Evolutionary conservation across 2,888 invertebrate species (phyloP), one percentile per base, ranked within the genome.

Genomic region (Metellina segmentata): DNA sequence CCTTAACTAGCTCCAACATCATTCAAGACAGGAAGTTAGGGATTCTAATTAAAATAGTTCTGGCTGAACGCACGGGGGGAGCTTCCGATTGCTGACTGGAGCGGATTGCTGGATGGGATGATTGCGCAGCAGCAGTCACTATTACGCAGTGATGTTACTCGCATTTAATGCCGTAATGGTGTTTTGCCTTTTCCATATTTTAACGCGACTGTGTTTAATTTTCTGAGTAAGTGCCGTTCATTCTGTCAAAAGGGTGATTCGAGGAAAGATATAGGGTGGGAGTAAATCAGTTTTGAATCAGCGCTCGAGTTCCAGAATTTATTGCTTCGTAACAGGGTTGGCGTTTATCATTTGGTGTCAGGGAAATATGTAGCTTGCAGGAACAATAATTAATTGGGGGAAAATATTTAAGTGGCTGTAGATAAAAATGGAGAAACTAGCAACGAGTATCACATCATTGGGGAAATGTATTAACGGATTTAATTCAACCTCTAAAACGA

Each of bases 11-110:
- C 71, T 81, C 79, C 79, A 52, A 72, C 79, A 49, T 71, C 72
- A 51, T 71, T 72, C 19, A 52, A 11, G 34, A 48, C n/a, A 11
- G 20, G 87, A 72, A 87, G 81, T 87, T 79, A 53, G 79, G 34
- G 34, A 13, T 71, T 81, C 81, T 72, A 87, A 87, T 87, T 87
- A 87, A 87, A 87, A 81, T 71, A 71, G 79, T 53, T 87, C 51
- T 51, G 81, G n/a, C 71, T 72, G 81, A 81, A 81, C 71, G 87
- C 70, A 72, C 61, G 9, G 52, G 71, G n/a, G 9, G 51, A 19
- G 71, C 79, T 81, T 72, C 51, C 34, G 53, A 53, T 77, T 86
- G 70, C 77, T 19, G 75, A 51, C 69, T 19, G 51, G 78, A 72
- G 78, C 78, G 49, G 78, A 78, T 86, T n/a, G 34, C 34, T 34